phyloP scores from a whole-genome alignment of 2,797 vertebrate species.

The Smutsia gigantea region DNA sequence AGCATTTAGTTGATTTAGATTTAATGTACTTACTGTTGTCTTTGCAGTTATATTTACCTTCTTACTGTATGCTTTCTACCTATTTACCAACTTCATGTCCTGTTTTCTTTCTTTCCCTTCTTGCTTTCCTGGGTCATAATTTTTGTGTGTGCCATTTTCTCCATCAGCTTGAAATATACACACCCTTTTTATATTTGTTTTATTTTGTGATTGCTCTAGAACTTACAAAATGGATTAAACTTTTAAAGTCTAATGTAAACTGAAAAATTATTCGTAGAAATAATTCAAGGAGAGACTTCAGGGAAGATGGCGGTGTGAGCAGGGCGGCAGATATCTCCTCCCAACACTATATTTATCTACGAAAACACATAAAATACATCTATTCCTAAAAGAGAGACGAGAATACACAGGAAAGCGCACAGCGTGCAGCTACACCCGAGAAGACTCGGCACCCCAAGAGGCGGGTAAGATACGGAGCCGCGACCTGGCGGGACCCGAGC shows the following conservation, averaged over 20 bases:
- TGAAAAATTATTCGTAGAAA: not conserved
- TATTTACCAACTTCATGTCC: not conserved
- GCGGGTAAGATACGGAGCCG: too few relatives aligned
- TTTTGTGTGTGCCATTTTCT: not conserved
- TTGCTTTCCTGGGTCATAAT: not conserved
- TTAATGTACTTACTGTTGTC: not conserved
- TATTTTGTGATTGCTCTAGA: conserved; percentile 10
- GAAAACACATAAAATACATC: too few relatives aligned
- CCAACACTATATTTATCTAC: too few relatives aligned
- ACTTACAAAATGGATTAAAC: conserved; percentile 7
- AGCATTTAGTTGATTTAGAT: not conserved
- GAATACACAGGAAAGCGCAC: too few relatives aligned
- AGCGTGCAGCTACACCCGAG: too few relatives aligned
- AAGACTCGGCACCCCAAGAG: too few relatives aligned
- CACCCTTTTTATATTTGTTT: not conserved
- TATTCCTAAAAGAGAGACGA: too few relatives aligned
- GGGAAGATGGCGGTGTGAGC: too few relatives aligned
- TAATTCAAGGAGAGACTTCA: not conserved
- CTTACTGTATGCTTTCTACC: not conserved
- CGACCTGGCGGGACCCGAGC: too few relatives aligned
- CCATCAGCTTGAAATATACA: not conserved
- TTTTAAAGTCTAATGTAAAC: not conserved
- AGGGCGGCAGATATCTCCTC: too few relatives aligned
- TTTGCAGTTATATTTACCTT: not conserved
- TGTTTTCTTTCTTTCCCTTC: not conserved